phyloP scores from a whole-genome alignment of 2,888 invertebrate species.

The Crossocerus cetratus region DNA sequence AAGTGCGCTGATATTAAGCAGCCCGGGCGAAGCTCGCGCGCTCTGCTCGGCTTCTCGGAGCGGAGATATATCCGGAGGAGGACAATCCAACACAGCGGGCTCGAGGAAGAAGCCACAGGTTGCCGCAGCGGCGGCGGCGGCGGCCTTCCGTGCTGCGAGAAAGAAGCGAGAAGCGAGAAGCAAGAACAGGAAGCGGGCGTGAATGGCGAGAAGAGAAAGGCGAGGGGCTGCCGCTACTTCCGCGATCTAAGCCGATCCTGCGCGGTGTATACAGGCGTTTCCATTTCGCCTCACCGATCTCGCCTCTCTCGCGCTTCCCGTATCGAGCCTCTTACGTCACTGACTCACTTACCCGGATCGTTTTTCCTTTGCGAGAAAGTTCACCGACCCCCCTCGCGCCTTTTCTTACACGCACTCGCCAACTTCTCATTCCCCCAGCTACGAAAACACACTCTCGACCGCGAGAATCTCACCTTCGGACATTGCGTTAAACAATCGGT shows the following conservation, averaged over 20 bases:
- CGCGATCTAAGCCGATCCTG: constrained; percentile 51
- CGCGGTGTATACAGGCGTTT: constrained; percentile 38
- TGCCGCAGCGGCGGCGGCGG: constrained; percentile 8
- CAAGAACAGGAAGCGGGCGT: constrained; percentile 20
- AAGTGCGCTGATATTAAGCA: no score
- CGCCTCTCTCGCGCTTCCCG: constrained; percentile 36
- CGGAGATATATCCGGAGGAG: neutral
- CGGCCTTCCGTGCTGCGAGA: neutral
- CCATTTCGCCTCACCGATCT: constrained; percentile 51
- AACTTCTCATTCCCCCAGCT: no score
- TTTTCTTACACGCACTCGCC: constrained; percentile 22
- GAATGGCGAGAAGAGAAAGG: constrained; percentile 31
- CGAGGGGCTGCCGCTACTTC: constrained; percentile 39
- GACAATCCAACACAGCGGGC: neutral
- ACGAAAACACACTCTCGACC: no score
- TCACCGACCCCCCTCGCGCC: constrained; percentile 28
- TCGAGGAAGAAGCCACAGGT: constrained; percentile 39
- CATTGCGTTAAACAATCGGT: no score
- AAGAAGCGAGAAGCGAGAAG: constrained; percentile 9
- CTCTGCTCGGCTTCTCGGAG: no score
- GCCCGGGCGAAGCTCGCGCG: no score
- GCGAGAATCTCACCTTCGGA: no score
- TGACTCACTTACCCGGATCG: constrained; percentile 33
- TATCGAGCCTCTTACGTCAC: constrained; percentile 45
- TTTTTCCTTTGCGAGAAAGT: constrained; percentile 36